Base-by-base conservation (phyloP, 1,140 invertebrate species). In the Notospermus geniculatus region DNA sequence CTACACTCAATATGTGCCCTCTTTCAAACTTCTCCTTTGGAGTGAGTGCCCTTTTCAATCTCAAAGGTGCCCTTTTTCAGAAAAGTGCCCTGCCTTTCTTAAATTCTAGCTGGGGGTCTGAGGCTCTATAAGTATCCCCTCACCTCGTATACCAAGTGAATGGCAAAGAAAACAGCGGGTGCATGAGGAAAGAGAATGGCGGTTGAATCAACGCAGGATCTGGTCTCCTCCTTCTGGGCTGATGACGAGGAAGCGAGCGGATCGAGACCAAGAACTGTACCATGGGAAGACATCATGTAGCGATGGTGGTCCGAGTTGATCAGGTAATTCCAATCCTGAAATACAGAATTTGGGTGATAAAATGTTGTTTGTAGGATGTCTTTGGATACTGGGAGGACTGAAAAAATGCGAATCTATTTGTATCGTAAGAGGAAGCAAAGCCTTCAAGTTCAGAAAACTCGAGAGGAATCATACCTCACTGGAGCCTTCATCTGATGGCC, bases 101-200 rank as follows among this genome's bases (percentile, higher is more conserved):
- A n/a, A n/a, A n/a, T n/a, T n/a, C n/a, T n/a, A n/a, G n/a, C n/a
- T n/a, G n/a, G n/a, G n/a, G n/a, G n/a, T n/a, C n/a, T n/a, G n/a
- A n/a, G n/a, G n/a, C n/a, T 36, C n/a, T 0, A 28, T 57, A 50
- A 25, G 28, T 22, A 45, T 43, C 52, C 15, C 57, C 62, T 66
- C 66, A 85, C 84, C 84, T 96, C 93, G 77, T 95, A 96, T 0
- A 94, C 81, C 13, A 96, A 81, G 83, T 97, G 94, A 36, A 97
- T 82, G 0, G 89, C 85, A 77, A 88, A 92, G 45, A 94, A 83
- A 28, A 95, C 84, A 29, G 88, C 79, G 17, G 90, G 84, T 11
- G 92, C 85, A 70, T 90, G 87, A 0, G 86, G 84, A 73, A 91
- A 94, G 1, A 95, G 80, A 19, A 87, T 75, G 1, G 90, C 85